A percentile compares a stretch with the other conserved stretches of the same genome.
Conservation (phyloP, 2,113 vertebrate species). For the Mus musculus region GRCm39 chr15:32597501-32598000, state of each 20-base stretch:
- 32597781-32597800: conserved; percentile 39
- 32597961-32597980: background rate
- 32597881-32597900: background rate
- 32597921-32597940: background rate
- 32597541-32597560: background rate
- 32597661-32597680: background rate
- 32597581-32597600: background rate
- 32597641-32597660: background rate
- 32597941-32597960: background rate
- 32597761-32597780: background rate
- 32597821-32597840: background rate
- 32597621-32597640: conserved; percentile 38
- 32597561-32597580: conserved; percentile 8
- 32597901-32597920: background rate
- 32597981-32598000: background rate
- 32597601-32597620: background rate
- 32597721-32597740: conserved; percentile 50
- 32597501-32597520: conserved; percentile 10
- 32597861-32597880: background rate
- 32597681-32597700: background rate
- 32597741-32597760: background rate
- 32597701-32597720: background rate
- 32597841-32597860: background rate
- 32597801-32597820: background rate
- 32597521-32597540: conserved; percentile 31